Conservation (phyloP, 1,140 invertebrate genomes). For the Laupala kohalensis region DNA sequence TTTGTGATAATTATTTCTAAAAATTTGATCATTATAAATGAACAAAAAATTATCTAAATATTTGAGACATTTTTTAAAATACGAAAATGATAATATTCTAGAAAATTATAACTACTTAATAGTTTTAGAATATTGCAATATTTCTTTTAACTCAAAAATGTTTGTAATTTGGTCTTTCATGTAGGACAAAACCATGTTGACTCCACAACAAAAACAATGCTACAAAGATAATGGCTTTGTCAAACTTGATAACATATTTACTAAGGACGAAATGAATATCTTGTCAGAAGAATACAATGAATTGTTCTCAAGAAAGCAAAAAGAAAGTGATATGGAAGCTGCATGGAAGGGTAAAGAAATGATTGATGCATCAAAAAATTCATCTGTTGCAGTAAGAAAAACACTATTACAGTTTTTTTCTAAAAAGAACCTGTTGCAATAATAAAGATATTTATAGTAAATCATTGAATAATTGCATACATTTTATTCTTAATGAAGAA, state of each 20-base stretch:
- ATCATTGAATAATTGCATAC: too few relatives aligned
- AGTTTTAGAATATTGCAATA: too few relatives aligned
- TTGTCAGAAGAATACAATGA: conserved; percentile 32
- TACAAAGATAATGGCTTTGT: conserved; percentile 38
- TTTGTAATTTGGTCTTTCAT: too few relatives aligned
- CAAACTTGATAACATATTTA: conserved; percentile 31
- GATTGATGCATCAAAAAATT: conserved; percentile 26
- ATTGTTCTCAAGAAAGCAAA: conserved; percentile 29
- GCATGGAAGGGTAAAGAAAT: conserved; percentile 35
- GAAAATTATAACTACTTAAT: too few relatives aligned
- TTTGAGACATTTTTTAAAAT: too few relatives aligned
- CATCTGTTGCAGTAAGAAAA: conserved; percentile 27
- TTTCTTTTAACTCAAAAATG: too few relatives aligned
- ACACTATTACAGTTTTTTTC: background rate
- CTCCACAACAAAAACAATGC: conserved; percentile 31
- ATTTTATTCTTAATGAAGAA: too few relatives aligned
- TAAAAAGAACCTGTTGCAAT: background rate
- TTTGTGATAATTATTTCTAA: too few relatives aligned
- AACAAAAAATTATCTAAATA: too few relatives aligned
- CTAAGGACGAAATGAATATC: conserved; percentile 30
- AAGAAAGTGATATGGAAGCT: conserved; percentile 28
- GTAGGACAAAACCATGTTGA: conserved; percentile 21
- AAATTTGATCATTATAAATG: too few relatives aligned
- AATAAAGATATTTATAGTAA: too few relatives aligned
- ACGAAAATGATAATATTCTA: too few relatives aligned